Base-by-base conservation (phyloP, 2,797 vertebrate species). In the Cheirogaleus major region DNA sequence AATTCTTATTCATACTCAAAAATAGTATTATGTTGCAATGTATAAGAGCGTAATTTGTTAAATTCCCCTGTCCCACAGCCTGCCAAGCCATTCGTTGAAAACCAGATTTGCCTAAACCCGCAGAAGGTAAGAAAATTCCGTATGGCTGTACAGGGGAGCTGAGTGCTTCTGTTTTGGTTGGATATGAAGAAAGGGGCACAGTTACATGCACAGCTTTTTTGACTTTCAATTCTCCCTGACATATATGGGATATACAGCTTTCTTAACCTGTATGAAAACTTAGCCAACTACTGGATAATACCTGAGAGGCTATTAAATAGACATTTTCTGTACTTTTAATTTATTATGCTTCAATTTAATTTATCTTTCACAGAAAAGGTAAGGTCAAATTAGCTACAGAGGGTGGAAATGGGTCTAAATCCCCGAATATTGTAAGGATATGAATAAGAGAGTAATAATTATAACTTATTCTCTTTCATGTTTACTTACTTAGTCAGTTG, bases 401-500 rank as follows among this genome's bases (percentile, higher is more conserved):
- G 9, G 14, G 25, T 79, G 7, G 12, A 72, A 91, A 70, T 52
- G 43, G 91, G n/a, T 38, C 78, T 86, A 93, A 96, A 78, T 35
- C 41, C 79, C 76, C 59, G 52, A 89, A 35, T 93, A 61, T 59
- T 48, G 6, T 67, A 89, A 93, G 63, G 63, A 80, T 91, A 83
- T 23, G 18, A 23, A 78, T 48, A 82, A 32, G 23, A 86, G 70
- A 96, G 48, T 96, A 89, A 89, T 63, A 72, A 86, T 80, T 87
- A 84, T 88, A 89, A 91, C 91, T 97, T 95, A 72, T 3, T 87
- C n/a, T 81, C 41, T 78, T 93, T 72, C 91, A 82, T 92, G 59
- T 67, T n/a, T 73, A 41, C 59, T 96, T 94, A 59, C 89, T 96
- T 96, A 97, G 89, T 97, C 96, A 96, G 70, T 86, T 83, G 63